Conservation (phyloP, 2,888 invertebrate species). For the Cryptocephalus moraei region DNA sequence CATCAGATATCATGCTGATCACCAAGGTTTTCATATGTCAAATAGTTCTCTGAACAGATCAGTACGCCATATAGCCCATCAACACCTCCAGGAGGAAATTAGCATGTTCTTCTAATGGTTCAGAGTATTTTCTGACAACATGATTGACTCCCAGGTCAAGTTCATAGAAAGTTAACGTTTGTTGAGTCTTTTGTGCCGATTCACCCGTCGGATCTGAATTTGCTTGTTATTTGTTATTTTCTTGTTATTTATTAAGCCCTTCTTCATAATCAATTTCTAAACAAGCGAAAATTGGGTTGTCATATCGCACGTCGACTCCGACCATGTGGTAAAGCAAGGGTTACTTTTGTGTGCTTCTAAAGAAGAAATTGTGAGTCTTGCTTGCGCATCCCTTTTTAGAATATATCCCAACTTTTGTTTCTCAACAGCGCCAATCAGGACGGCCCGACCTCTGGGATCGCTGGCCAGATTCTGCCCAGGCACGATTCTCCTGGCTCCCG, state of each 20-base stretch:
- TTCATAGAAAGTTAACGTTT: slow-evolving; percentile 96
- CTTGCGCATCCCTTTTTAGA: slow-evolving; percentile 95
- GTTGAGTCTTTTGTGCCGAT: slow-evolving; percentile 91
- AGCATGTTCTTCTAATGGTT: slow-evolving; percentile 95
- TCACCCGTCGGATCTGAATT: slow-evolving; percentile 96
- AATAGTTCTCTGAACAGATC: slow-evolving; percentile 97
- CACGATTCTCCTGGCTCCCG: slow-evolving; percentile 97
- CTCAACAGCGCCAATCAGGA: slow-evolving; percentile 98
- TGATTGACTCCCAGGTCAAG: slow-evolving; percentile 96
- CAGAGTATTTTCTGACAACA: slow-evolving; percentile 97
- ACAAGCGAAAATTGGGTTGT: slow-evolving; percentile 99
- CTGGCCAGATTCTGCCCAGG: slow-evolving; percentile 98
- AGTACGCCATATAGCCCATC: slow-evolving; percentile 98
- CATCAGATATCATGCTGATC: slow-evolving; percentile 98
- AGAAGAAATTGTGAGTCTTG: slow-evolving; percentile 94
- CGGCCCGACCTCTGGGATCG: slow-evolving; percentile 96
- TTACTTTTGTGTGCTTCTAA: slow-evolving; percentile 99
- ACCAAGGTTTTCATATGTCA: slow-evolving; percentile 97
- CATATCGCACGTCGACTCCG: slow-evolving; percentile 97
- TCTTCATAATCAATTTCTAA: slow-evolving; percentile 99
- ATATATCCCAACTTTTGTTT: slow-evolving; percentile 99
- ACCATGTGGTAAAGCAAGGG: slow-evolving; percentile 95
- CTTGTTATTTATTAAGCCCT: too few species aligned
- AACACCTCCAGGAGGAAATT: slow-evolving; percentile 97
- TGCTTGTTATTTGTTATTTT: too few species aligned